Evolutionary conservation across 1,140 invertebrate genomes (phyloP), one percentile per base, ranked within the genome.

Genomic region (Cydia fagiglandana): DNA sequence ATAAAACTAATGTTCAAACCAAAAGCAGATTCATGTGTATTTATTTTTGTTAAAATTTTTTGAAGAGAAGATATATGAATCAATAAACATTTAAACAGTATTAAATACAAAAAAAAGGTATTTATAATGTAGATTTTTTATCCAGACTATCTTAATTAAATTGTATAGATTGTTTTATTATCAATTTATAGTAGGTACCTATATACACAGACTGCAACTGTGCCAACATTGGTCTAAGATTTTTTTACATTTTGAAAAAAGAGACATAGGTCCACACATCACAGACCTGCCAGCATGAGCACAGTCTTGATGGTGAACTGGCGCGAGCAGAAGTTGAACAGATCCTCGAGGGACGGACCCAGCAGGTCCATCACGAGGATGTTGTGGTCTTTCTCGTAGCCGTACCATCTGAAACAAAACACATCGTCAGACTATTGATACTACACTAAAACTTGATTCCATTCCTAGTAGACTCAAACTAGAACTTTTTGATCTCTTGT

Each of bases 261-360:
- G n/a, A n/a, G n/a, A n/a, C n/a, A n/a, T n/a, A n/a, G n/a, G n/a
- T n/a, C n/a, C n/a, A n/a, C n/a, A n/a, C n/a, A n/a, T n/a, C n/a
- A n/a, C n/a, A n/a, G n/a, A n/a, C 92, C 98, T 84, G 98, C 98
- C 80, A 99, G 93, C 97, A 99, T 99, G 20, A 99, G 95, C 70
- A 99, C 98, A 83, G 98, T 99, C 94, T 99, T 99, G 94, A 99
- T 98, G 77, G 98, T 99, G 91, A 99, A 99, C 85, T 97, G 96
- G 80, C 98, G 95, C 41, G 97, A 96, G 91, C 98, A 99, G 94
- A 99, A 99, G 88, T 98, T 99, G 93, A 99, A 99, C 20, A 99
- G 94, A 93, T 99, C 98, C 94, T 99, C 98, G 24, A 99, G 94
- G 61, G 97, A 98, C 17, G 98, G 98, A 28, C 98, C 98, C 24